Evolutionary conservation across 2,113 vertebrate species (phyloP).

Genomic region (Kobus ellipsiprymnus): DNA sequence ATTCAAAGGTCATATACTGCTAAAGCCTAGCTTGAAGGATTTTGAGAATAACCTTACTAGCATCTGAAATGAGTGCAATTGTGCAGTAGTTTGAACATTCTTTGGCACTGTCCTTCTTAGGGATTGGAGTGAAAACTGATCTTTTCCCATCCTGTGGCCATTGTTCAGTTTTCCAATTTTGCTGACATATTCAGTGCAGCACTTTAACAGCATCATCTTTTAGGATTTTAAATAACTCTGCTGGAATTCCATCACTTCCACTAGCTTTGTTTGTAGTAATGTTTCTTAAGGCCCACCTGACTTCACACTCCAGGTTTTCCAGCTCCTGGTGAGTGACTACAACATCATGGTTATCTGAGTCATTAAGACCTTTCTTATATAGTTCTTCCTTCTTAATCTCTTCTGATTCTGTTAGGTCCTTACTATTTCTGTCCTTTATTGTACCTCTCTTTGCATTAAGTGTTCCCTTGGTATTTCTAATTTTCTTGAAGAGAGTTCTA

Average conservation of each 20-base stretch:
- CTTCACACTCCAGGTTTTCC: neutral
- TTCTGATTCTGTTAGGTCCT: neutral
- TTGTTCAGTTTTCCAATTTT: neutral
- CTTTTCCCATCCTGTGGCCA: neutral
- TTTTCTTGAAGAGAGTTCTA: neutral
- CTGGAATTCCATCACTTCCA: neutral
- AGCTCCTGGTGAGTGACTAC: neutral
- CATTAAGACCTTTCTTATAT: neutral
- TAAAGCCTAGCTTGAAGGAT: neutral
- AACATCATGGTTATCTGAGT: neutral
- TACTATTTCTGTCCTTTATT: neutral
- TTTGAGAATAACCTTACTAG: neutral
- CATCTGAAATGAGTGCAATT: neutral
- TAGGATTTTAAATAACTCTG: neutral
- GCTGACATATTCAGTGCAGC: neutral
- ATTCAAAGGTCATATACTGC: neutral
- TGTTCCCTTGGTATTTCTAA: neutral
- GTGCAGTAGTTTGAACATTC: neutral
- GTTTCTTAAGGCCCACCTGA: neutral
- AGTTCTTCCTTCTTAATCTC: neutral
- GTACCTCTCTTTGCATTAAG: neutral
- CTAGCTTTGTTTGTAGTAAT: neutral
- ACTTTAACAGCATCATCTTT: neutral
- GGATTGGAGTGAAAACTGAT: neutral
- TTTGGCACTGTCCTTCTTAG: neutral